Evolutionary conservation across 2,888 invertebrate genomes (phyloP), one percentile per base, ranked within the genome.

Genomic region (Hemithea aestivaria): DNA sequence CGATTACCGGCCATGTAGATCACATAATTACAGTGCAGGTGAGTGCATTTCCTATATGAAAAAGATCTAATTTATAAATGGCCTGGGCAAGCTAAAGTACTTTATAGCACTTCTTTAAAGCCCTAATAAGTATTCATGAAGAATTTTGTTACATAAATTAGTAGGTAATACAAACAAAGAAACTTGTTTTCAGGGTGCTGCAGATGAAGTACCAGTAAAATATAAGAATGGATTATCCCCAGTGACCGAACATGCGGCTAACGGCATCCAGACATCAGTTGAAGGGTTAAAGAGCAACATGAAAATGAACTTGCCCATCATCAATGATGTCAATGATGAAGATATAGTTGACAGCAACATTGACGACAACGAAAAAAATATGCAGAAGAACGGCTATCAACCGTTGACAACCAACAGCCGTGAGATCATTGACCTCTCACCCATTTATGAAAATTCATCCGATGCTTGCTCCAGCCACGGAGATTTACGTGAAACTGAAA

Each of bases 11-110:
- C 58, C 89, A 90, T 78, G 90, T 90, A 34, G 91, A 91, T 57
- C 91, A 90, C 58, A 90, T 91, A 41, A 90, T 90, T 48, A 85
- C 87, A 47, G 88, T 90, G 27, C 90, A 90, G 83, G 90, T 90
- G 56, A 44, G 55, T 60, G 38, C 23, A 27, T 6, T 39, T 41
- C 9, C 2, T 10, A 39, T 20, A 11, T 26, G 32, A 40, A 23
- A 34, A 44, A 22, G n/a, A n/a, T n/a, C n/a, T n/a, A n/a, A n/a
- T n/a, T n/a, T n/a, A n/a, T n/a, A n/a, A n/a, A n/a, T n/a, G n/a
- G n/a, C n/a, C n/a, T n/a, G n/a, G n/a, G n/a, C n/a, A n/a, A n/a
- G n/a, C n/a, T n/a, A n/a, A n/a, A n/a, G n/a, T n/a, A n/a, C n/a
- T n/a, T n/a, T n/a, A n/a, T n/a, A n/a, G n/a, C n/a, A n/a, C n/a